phyloP scores from a whole-genome alignment of 2,888 invertebrate species.

The Nymphalis c-album region DNA sequence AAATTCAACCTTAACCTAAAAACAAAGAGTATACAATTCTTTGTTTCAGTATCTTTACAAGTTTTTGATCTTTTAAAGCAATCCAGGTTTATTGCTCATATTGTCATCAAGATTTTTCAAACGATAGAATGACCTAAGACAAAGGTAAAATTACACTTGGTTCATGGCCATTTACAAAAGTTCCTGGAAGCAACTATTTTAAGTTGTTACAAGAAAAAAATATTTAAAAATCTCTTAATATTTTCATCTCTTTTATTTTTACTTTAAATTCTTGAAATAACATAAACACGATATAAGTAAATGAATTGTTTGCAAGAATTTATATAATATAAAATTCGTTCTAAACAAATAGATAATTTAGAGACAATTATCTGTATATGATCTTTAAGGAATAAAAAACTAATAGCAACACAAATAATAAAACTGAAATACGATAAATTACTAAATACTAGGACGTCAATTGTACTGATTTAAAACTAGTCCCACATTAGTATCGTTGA shows the following conservation, averaged over 20 bases:
- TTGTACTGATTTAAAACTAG: slow-evolving; percentile 2
- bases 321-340: too few species aligned
- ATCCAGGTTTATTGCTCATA: slow-evolving; percentile 60
- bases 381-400: neutral
- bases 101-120: slow-evolving; percentile 69
- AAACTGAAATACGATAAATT: neutral
- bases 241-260: too few species aligned
- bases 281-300: too few species aligned
- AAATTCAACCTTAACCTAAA: slow-evolving; percentile 36
- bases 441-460: neutral
- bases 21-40: slow-evolving; percentile 7
- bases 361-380: neutral
- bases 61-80: slow-evolving; percentile 27
- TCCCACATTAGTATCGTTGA: slow-evolving; percentile 1
- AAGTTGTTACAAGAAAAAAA: slow-evolving; percentile 13
- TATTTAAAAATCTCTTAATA: too few species aligned
- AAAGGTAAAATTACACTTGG: slow-evolving; percentile 57
- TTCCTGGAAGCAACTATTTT: slow-evolving; percentile 47
- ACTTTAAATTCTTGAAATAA: too few species aligned
- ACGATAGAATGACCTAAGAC: slow-evolving; percentile 53
- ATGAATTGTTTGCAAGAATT: too few species aligned
- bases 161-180: slow-evolving; percentile 55
- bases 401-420: too few species aligned
- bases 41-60: slow-evolving; percentile 7
- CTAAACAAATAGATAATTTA: too few species aligned